These are phyloP conservation scores for Eutolmus rufibarbis DNA, from an alignment of 2,888 invertebrate species.

Conservation along the genomic window DNA sequence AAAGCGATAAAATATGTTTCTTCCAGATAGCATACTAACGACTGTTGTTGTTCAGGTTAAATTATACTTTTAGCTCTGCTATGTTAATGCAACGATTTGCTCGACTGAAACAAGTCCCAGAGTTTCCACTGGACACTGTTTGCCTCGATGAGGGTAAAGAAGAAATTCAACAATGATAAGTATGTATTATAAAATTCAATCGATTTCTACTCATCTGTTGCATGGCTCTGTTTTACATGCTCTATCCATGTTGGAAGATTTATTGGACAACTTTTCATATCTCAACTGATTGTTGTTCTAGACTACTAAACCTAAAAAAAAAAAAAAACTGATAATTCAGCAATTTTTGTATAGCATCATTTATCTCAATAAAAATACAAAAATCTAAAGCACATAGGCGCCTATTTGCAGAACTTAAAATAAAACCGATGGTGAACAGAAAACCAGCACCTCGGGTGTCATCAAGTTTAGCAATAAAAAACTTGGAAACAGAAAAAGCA, in stretches of 20 bases:
- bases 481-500: neutral
- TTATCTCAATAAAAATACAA: neutral
- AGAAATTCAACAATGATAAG: neutral
- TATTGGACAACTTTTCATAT: neutral
- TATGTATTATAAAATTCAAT: no score
- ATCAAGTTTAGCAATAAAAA: neutral
- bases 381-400: neutral
- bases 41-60: neutral
- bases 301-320: neutral
- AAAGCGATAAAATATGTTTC: neutral
- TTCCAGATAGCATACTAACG: neutral
- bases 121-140: neutral
- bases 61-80: neutral
- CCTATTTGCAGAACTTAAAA: neutral
- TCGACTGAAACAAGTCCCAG: neutral
- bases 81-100: neutral
- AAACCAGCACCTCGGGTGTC: neutral
- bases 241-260: neutral
- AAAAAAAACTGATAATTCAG: neutral
- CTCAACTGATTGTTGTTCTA: neutral
- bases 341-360: neutral
- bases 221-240: no score
- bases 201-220: no score
- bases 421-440: neutral
- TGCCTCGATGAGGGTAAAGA: neutral